Base-by-base conservation (phyloP, 2,113 vertebrate species). In the Chelonoidis abingdonii region DNA sequence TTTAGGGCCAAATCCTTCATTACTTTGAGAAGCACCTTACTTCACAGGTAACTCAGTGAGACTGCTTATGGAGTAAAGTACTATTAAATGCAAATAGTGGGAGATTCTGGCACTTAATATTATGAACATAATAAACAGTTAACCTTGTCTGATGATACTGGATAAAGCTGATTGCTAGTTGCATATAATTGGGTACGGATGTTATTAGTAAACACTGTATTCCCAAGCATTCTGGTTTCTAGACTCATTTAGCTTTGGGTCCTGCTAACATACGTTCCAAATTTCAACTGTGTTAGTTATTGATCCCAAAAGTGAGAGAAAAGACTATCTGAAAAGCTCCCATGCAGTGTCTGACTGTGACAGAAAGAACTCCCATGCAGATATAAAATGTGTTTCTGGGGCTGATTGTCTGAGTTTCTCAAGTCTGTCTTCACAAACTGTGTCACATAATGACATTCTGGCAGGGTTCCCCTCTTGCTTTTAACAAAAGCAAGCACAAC, bases 141-240 rank as follows among this genome's bases (percentile, higher is more conserved):
- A 13, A 84, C 8, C 13, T 49, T n/a, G 8, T 6, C 52, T 50
- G 72, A 6, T 17, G 49, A 3, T 56, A 50, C 10, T 49, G 13
- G 72, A 81, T 27, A 89, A 86, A 88, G 29, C 5, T 12, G 35
- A 54, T 10, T 3, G n/a, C 4, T 21, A 85, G 31, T 38, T 82
- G 25, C 6, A 50, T 1, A 4, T 22, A 86, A 44, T 75, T 19
- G 35, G 75, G 31, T 38, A 83, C 0, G 0, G 10, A 2, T 31
- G 29, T 76, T 80, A 76, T 24, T 5, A 72, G 44, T 35, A 8
- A 88, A 29, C 0, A 0, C 41, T 79, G 69, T 50, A 44, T 69
- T 76, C n/a, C 5, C 38, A 72, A 1, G 2, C 3, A 31, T 25
- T 16, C 17, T 80, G 6, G 5, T 29, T 85, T 16, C 21, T 56